A percentile compares a stretch with the other conserved stretches of the same genome.
These are phyloP conservation scores for Stichodactyla helianthus DNA, from an alignment of 64 coral and sea anemone genomes.

Conservation along the genomic window DNA sequence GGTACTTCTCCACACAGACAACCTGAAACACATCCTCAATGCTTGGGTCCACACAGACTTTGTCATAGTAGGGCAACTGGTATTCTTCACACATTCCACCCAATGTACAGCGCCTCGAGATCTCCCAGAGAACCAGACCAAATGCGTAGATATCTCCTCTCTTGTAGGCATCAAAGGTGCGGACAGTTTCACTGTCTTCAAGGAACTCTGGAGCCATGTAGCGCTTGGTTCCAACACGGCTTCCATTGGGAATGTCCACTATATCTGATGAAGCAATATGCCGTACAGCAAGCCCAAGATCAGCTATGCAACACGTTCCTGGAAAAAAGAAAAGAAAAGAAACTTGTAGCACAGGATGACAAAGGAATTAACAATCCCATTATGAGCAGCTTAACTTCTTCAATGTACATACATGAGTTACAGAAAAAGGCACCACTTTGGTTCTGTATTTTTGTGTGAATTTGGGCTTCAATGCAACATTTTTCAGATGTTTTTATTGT, in stretches of 20 bases:
- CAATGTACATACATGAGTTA: too few species aligned
- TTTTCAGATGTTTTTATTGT: too few species aligned
- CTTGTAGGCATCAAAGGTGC: conserved; percentile 81
- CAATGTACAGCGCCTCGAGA: conserved; percentile 52
- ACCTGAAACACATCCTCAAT: conserved; percentile 91
- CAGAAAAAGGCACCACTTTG: too few species aligned
- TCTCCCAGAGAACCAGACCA: conserved; percentile 97
- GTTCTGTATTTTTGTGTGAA: too few species aligned
- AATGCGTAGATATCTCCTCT: conserved; percentile 93
- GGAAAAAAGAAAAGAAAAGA: not conserved
- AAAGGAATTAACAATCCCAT: not conserved
- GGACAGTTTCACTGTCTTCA: conserved; percentile 52
- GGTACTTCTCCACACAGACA: conserved; percentile 64
- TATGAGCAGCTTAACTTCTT: not conserved
- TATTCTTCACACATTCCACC: conserved; percentile 76
- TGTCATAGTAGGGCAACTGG: conserved; percentile 80
- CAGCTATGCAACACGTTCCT: conserved; percentile 65
- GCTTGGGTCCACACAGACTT: conserved; percentile 80
- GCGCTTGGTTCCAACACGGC: conserved; percentile 73
- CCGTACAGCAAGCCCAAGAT: conserved; percentile 66
- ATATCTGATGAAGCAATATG: conserved; percentile 11
- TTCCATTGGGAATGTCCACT: conserved; percentile 12
- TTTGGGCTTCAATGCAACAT: too few species aligned
- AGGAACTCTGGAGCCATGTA: conserved; percentile 96
- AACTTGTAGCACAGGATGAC: not conserved